A percentile compares a stretch with the other conserved stretches of the same genome.
Evolutionary conservation across 1,140 invertebrate genomes (phyloP).

Genomic region (Drosophila auraria): DNA sequence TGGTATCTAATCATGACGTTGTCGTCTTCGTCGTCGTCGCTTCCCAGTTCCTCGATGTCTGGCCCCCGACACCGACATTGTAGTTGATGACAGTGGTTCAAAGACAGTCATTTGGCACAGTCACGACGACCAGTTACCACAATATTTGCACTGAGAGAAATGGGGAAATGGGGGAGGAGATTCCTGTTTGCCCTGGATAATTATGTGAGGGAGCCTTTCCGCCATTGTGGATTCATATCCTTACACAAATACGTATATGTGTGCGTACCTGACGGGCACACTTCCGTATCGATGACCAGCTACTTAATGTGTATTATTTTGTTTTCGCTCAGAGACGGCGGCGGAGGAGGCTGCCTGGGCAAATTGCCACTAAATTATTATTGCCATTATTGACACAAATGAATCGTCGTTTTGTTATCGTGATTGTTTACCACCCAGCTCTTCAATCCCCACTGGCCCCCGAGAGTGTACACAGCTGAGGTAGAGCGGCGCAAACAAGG

Average conservation of each 20-base stretch:
- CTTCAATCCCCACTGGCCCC: conserved; percentile 2
- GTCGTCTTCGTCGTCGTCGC: conserved; percentile 21
- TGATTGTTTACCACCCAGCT: conserved; percentile 66
- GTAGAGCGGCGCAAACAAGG: conserved; percentile 25
- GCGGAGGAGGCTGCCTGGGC: conserved; percentile 43
- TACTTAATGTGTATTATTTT: conserved; percentile 72
- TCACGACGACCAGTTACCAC: conserved; percentile 41
- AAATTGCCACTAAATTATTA: conserved; percentile 83
- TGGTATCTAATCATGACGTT: conserved; percentile 83
- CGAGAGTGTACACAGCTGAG: conserved; percentile 15
- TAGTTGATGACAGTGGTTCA: conserved; percentile 81
- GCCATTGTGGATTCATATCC: conserved; percentile 18
- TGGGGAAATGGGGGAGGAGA: background rate
- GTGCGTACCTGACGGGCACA: conserved; percentile 19
- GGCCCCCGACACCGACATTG: conserved; percentile 69
- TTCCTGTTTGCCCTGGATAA: conserved; percentile 5
- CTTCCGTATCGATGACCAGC: conserved; percentile 34
- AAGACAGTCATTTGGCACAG: conserved; percentile 75
- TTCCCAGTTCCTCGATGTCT: conserved; percentile 24
- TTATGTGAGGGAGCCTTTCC: conserved; percentile 9
- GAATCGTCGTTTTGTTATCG: conserved; percentile 78
- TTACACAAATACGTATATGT: conserved; percentile 1
- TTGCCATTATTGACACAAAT: conserved; percentile 83
- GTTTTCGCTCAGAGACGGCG: conserved; percentile 29
- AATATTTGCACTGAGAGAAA: conserved; percentile 39